Conservation (phyloP, 2,888 invertebrate species). For the Psococerastis gibbosa region DNA sequence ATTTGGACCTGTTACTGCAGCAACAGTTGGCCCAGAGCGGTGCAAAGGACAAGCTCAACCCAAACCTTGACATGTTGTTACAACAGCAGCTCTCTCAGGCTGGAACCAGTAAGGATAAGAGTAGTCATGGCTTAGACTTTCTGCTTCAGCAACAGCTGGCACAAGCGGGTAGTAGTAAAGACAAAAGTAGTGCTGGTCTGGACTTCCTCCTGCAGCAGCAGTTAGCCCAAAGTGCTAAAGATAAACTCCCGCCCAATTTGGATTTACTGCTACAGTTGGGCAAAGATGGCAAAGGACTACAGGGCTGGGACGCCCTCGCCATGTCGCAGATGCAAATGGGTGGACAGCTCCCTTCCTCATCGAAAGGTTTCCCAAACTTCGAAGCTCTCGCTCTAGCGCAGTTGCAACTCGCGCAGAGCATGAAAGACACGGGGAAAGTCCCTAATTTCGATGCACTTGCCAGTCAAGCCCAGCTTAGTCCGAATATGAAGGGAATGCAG, state of each 20-base stretch:
- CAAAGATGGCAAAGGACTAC: conserved; percentile 2
- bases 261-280: neutral
- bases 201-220: neutral
- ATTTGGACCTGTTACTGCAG: conserved; percentile 7
- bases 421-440: neutral
- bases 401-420: conserved; percentile 2
- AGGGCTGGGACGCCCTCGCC: conserved; percentile 1
- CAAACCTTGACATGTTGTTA: neutral
- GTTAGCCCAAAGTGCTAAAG: neutral
- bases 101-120: neutral
- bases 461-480: neutral
- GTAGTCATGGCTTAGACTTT: neutral
- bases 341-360: neutral
- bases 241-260: neutral
- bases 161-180: neutral
- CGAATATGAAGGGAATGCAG: neutral
- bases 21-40: conserved; percentile 4
- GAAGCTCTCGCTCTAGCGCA: conserved; percentile 5
- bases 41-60: neutral
- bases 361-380: conserved; percentile 3
- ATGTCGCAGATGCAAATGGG: conserved; percentile 6
- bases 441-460: conserved; percentile 2
- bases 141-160: neutral
- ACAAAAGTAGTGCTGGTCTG: neutral
- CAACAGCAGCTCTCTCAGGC: neutral